Evolutionary conservation across 92 coral and sea anemone genomes (phyloP), one percentile per base, ranked within the genome.

Genomic region (Blastomussa wellsi): DNA sequence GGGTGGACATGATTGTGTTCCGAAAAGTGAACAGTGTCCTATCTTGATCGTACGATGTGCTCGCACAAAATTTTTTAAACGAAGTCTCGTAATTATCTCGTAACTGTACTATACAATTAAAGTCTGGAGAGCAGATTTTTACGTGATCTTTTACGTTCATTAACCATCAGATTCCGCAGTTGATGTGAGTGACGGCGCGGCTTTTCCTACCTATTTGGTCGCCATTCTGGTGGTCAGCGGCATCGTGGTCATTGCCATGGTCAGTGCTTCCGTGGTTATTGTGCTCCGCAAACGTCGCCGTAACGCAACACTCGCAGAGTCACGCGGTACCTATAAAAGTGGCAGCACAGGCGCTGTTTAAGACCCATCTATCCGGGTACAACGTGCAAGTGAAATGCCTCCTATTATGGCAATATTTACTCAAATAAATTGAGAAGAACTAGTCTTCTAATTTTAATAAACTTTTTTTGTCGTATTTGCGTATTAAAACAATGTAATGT

Each of bases 271-370:
- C 37, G 72, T 66, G 20, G 37, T 66, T 39, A 66, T 66, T 32
- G 72, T 66, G 5, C 39, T 66, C 4, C 72, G 72, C 72, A 66
- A 66, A 28, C 72, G 72, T 20, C 72, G 72, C 37, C 72, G 20
- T 31, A 66, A 10, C 26, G 72, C 20, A 31, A 66, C 72, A 10
- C 72, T 66, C 20, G 16, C 72, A 12, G 72, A 11, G 36, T 66
- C 39, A 29, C 14, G 39, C 20, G 72, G 39, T 16, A 35, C 72
- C 36, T 5, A 13, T 14, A 39, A 66, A 66, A 53, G n/a, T 53
- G 24, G n/a, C 60, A 53, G n/a, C 60, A 53, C 60, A 53, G 60
- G 60, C 26, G 26, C 24, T 19, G n/a, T 53, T 53, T 53, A 53
- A 2, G 26, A 53, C 5, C 26, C 24, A 17, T n/a, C 20, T n/a